Base-by-base conservation (phyloP, 1,140 invertebrate genomes). In the Macrocentrus cingulum region DNA sequence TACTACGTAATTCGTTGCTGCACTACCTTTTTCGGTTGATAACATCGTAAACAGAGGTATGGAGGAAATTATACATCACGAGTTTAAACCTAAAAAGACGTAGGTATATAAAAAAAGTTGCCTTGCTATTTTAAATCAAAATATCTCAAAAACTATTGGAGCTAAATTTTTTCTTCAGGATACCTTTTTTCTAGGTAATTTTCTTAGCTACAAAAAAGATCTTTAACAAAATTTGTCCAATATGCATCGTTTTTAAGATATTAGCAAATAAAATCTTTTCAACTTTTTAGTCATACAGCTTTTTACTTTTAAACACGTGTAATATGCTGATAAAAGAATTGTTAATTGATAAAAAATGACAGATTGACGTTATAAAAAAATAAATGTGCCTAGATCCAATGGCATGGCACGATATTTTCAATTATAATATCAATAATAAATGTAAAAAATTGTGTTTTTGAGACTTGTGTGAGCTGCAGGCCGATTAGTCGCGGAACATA, bases 401-500 rank as follows among this genome's bases (percentile, higher is more conserved):
- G 49, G 32, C 49, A 51, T 51, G 32, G 32, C 49, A 51, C 49
- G 37, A 19, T 51, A 19, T 19, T 51, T 34, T 16, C 16, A 51
- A 32, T 16, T 15, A 32, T 49, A 2, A 8, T 34, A 15, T 1
- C 36, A 13, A 20, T 51, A 51, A 16, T 51, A 16, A 36, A 51
- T n/a, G 7, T 39, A 8, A n/a, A 3, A 3, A 11, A 8, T 39
- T n/a, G 15, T n/a, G 11, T 39, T 8, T 39, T 39, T 4, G 36
- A 39, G 36, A 39, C 36, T 36, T 51, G n/a, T 8, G 36, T 11
- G 20, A 19, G 16, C 9, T 15, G 25, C 49, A 11, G n/a, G n/a
- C 15, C 32, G 19, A 15, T 51, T 19, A 8, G 18, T 51, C 46
- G 25, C 11, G 23, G 20, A 19, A 37, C 1, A 48, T n/a, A 23